These are phyloP conservation scores for Melinopterus prodromus DNA, from an alignment of 2,888 invertebrate species.

Conservation along the genomic window DNA sequence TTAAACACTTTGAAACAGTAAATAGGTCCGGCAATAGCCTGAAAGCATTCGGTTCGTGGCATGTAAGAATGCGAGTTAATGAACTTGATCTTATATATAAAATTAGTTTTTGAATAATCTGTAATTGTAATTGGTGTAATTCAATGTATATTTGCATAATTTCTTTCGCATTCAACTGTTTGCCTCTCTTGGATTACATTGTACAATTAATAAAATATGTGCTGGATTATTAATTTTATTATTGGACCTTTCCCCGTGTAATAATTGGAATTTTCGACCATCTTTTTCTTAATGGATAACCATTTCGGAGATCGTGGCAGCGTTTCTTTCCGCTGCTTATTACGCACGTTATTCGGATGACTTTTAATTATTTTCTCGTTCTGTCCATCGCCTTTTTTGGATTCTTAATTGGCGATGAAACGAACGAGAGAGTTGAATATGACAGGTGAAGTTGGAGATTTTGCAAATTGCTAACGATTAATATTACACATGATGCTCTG, in stretches of 20 bases:
- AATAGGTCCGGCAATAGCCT: too few species aligned
- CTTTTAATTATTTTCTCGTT: constrained; percentile 4
- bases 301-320: background rate
- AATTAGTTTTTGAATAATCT: too few species aligned
- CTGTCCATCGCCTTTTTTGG: constrained; percentile 4
- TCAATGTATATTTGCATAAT: too few species aligned
- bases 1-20: too few species aligned
- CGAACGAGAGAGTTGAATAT: background rate
- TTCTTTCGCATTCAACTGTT: too few species aligned
- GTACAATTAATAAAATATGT: background rate
- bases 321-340: background rate
- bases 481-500: background rate
- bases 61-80: too few species aligned
- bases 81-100: too few species aligned
- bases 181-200: too few species aligned
- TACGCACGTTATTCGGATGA: background rate
- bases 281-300: background rate
- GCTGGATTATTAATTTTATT: background rate
- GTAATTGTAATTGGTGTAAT: too few species aligned
- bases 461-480: background rate
- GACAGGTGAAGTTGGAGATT: background rate
- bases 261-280: background rate
- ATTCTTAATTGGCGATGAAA: background rate
- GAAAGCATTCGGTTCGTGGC: too few species aligned
- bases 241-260: background rate